Percentiles rank a stretch among this genome's conserved stretches.
These are phyloP conservation scores for Leucoptera coffeella DNA, from an alignment of 2,888 invertebrate species.

Conservation along the genomic window DNA sequence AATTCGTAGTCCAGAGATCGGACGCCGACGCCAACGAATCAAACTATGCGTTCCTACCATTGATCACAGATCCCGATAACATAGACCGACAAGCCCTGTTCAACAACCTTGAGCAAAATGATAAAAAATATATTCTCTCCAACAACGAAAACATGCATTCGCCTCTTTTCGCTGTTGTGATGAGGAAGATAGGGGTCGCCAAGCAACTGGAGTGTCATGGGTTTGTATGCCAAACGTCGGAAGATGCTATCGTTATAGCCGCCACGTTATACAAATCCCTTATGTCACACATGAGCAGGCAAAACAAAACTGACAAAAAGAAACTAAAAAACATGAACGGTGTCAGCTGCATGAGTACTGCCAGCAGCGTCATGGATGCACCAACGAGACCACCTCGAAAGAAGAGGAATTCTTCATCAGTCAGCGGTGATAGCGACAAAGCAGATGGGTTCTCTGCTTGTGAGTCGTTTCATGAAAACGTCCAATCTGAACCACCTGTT, in stretches of 20 bases:
- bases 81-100: constrained; percentile 68
- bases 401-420: constrained; percentile 62
- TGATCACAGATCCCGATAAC: constrained; percentile 76
- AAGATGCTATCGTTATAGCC: constrained; percentile 87
- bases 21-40: constrained; percentile 47
- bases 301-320: constrained; percentile 43
- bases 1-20: constrained; percentile 65
- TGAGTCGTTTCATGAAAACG: constrained; percentile 40
- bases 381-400: constrained; percentile 71
- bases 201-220: constrained; percentile 85
- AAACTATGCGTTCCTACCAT: constrained; percentile 75
- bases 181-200: constrained; percentile 72
- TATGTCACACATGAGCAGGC: constrained; percentile 71
- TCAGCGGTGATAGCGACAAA: constrained; percentile 57
- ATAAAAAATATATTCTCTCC: constrained; percentile 52
- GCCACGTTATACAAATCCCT: constrained; percentile 86
- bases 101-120: constrained; percentile 40
- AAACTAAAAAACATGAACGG: constrained; percentile 66
- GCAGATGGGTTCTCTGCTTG: constrained; percentile 43
- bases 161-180: constrained; percentile 85
- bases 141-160: constrained; percentile 64
- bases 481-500: too few relatives aligned
- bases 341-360: constrained; percentile 69
- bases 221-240: constrained; percentile 82
- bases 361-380: constrained; percentile 55